Percentiles rank a stretch among this genome's conserved stretches.
phyloP scores from a whole-genome alignment of 2,888 invertebrate genomes.

The Dolichomitus sp. region DNA sequence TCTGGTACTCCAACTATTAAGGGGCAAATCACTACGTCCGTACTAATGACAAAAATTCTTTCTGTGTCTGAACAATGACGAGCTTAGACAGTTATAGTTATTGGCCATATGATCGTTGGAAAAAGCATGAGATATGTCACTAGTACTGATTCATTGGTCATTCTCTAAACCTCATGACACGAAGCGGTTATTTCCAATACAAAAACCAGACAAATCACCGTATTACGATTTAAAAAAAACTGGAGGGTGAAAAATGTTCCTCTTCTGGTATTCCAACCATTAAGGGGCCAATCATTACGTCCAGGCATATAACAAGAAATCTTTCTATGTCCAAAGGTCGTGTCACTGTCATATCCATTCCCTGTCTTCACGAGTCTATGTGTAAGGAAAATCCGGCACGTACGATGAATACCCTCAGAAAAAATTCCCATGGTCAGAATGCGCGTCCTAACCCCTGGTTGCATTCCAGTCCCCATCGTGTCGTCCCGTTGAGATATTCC shows the following conservation, averaged over 20 bases:
- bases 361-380: constrained; percentile 1
- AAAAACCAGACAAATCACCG: neutral
- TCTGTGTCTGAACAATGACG: neutral
- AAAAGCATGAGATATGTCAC: too few relatives aligned
- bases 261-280: neutral
- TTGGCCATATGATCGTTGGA: too few relatives aligned
- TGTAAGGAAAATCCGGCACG: constrained; percentile 10
- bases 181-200: neutral
- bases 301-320: neutral
- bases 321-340: neutral
- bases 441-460: neutral
- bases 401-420: constrained; percentile 12
- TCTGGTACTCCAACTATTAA: neutral
- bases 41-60: neutral
- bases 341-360: constrained; percentile 12
- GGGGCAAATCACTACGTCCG: neutral
- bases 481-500: constrained; percentile 41
- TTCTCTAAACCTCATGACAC: too few relatives aligned
- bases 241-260: neutral
- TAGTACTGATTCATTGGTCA: too few relatives aligned
- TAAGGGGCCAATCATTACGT: neutral
- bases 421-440: constrained; percentile 29
- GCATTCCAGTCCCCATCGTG: constrained; percentile 25
- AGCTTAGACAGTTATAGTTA: too few relatives aligned
- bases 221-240: neutral